Evolutionary conservation across 2,113 vertebrate species (phyloP).

Genomic region (Daphoenositta chrysoptera): DNA sequence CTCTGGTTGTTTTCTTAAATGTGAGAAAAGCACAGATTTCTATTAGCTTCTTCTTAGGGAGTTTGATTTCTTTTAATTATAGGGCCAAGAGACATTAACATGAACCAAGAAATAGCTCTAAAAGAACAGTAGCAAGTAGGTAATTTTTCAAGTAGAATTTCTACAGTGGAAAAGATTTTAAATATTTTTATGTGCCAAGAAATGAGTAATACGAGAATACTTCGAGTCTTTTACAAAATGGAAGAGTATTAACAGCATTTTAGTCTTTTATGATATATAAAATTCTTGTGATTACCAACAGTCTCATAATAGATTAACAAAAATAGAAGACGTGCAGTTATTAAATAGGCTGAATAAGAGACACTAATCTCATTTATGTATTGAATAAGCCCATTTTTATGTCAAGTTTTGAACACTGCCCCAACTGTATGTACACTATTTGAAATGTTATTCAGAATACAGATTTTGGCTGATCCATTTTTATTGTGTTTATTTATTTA

Average conservation of each 20-base stretch:
- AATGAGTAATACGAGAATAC: neutral
- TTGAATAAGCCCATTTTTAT: neutral
- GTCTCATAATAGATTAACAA: neutral
- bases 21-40: neutral
- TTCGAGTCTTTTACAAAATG: neutral
- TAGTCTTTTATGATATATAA: neutral
- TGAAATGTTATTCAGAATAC: neutral
- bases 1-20: neutral
- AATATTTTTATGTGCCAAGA: neutral
- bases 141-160: neutral
- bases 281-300: neutral
- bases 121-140: neutral
- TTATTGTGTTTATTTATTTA: neutral
- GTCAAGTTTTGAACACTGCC: neutral
- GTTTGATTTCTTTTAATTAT: neutral
- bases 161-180: conserved; percentile 2
- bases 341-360: neutral
- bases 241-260: neutral
- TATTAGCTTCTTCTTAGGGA: neutral
- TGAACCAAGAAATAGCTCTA: neutral
- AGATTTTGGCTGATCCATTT: neutral
- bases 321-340: neutral
- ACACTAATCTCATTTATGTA: neutral
- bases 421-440: neutral
- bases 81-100: neutral